Conservation (phyloP, 2,888 invertebrate species). For the Pardosa pseudoannulata region DNA sequence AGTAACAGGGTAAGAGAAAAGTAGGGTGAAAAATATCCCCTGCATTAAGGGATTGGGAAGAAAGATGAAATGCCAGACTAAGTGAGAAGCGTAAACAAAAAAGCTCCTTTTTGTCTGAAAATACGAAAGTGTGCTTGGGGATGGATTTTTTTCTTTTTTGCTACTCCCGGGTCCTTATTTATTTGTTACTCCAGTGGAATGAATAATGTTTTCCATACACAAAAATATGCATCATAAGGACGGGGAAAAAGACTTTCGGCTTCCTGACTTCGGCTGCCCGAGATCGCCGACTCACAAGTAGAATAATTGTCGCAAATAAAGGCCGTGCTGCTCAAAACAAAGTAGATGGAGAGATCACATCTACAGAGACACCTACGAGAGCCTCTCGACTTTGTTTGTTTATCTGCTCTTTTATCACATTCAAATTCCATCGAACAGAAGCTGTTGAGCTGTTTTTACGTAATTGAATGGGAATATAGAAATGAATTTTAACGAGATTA, state of each 20-base stretch:
- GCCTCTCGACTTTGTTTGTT: background rate
- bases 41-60: constrained; percentile 61
- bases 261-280: background rate
- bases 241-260: background rate
- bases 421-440: no score
- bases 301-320: background rate
- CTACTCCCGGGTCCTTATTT: constrained; percentile 52
- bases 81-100: constrained; percentile 66
- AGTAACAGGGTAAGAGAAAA: constrained; percentile 56
- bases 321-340: no score
- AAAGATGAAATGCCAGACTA: constrained; percentile 70
- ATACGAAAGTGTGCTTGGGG: constrained; percentile 37
- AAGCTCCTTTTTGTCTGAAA: constrained; percentile 46
- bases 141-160: constrained; percentile 54
- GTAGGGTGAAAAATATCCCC: constrained; percentile 65
- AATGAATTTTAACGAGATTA: no score
- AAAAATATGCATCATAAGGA: constrained; percentile 14
- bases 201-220: constrained; percentile 47
- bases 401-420: no score
- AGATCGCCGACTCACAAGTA: background rate
- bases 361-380: background rate
- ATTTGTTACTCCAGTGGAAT: constrained; percentile 42
- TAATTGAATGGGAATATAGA: no score
- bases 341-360: background rate
- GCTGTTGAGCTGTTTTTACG: no score